Percentiles rank a stretch among this genome's conserved stretches.
These are phyloP conservation scores for Pecten maximus DNA, from an alignment of 2,888 invertebrate species.

Conservation along the genomic window DNA sequence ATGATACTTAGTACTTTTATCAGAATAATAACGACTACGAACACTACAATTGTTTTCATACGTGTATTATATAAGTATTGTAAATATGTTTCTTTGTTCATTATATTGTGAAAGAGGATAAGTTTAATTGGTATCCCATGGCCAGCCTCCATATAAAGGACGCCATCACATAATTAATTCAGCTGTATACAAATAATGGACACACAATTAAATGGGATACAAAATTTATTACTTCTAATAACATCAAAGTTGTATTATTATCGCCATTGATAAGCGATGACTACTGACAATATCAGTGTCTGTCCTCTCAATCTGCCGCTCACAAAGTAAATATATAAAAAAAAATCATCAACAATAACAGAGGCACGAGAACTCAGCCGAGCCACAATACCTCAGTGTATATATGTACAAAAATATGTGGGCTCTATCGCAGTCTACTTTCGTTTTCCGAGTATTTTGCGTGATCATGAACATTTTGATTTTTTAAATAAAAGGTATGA, in stretches of 20 bases:
- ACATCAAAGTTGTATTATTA: not conserved
- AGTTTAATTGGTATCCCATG: too few relatives aligned
- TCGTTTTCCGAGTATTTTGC: conserved; percentile 13
- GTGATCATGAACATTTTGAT: conserved; percentile 15
- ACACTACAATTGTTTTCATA: too few relatives aligned
- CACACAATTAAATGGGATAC: not conserved
- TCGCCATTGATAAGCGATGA: not conserved
- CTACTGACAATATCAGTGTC: conserved; percentile 6
- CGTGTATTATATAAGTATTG: too few relatives aligned
- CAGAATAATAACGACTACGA: too few relatives aligned
- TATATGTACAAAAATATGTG: conserved; percentile 12
- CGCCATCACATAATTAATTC: not conserved
- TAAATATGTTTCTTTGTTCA: too few relatives aligned
- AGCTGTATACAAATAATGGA: not conserved
- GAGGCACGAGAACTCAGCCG: not conserved
- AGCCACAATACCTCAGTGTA: not conserved
- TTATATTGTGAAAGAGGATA: too few relatives aligned
- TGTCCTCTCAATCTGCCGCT: conserved; percentile 36
- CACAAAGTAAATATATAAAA: conserved; percentile 31
- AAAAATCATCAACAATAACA: not conserved
- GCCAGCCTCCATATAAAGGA: too few relatives aligned
- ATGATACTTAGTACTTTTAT: too few relatives aligned
- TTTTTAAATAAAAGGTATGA: not conserved
- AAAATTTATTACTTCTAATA: too few relatives aligned
- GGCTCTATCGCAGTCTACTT: conserved; percentile 4